phyloP scores from a whole-genome alignment of 2,113 vertebrate genomes.

The Danionella cerebrum region DNA sequence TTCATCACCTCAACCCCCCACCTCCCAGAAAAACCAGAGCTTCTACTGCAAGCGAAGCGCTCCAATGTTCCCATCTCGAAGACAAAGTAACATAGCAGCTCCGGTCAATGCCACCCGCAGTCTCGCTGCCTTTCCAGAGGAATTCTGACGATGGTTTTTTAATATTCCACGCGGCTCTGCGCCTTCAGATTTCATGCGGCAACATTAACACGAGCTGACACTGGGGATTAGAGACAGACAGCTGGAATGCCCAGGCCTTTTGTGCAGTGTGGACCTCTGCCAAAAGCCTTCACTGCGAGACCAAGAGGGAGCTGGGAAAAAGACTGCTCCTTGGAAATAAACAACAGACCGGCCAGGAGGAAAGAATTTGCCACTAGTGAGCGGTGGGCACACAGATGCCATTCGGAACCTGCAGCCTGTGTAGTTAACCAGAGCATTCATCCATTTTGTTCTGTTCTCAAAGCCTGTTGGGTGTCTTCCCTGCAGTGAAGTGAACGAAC shows the following conservation, averaged over 20 bases:
- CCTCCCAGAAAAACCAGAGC: too few relatives aligned
- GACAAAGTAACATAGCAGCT: constrained; percentile 47
- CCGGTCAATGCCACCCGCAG: constrained; percentile 67
- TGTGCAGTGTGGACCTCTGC: constrained; percentile 90
- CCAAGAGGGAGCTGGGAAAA: constrained; percentile 94
- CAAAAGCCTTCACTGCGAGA: constrained; percentile 83
- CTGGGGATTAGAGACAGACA: constrained; percentile 98
- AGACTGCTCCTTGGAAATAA: constrained; percentile 80
- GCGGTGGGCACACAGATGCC: constrained; percentile 22
- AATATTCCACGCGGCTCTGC: constrained; percentile 89
- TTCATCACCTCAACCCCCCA: constrained; percentile 21
- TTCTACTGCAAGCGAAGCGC: background rate
- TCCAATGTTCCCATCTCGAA: background rate
- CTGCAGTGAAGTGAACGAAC: background rate
- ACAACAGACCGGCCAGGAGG: constrained; percentile 56
- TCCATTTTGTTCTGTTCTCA: too few relatives aligned
- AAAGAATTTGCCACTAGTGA: constrained; percentile 55
- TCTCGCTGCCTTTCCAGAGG: constrained; percentile 76
- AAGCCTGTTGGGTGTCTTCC: background rate
- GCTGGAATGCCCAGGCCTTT: constrained; percentile 95
- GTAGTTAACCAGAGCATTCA: too few relatives aligned
- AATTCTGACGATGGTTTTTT: constrained; percentile 88
- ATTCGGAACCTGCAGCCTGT: background rate
- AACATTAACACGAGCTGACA: constrained; percentile 99
- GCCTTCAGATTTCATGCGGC: constrained; percentile 94